Evolutionary conservation across 2,113 vertebrate species (phyloP), one percentile per base, ranked within the genome.

Genomic region (Ceuthmochares aereus): DNA sequence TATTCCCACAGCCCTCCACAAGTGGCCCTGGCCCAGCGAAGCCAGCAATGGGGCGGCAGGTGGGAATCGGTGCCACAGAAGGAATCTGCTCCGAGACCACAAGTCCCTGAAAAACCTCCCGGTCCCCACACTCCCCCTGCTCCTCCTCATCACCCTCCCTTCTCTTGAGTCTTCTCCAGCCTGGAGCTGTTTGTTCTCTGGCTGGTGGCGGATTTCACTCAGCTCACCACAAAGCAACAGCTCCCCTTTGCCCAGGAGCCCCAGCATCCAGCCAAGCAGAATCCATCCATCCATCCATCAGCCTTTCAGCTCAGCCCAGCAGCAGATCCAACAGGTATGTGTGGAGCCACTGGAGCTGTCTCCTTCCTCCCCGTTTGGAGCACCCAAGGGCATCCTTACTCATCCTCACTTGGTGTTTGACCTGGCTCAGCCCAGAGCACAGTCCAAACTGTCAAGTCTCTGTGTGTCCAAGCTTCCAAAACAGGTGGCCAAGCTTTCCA

Each of bases 101-200:
- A 72, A 68, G 70, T 66, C 75, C 92, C 70, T 3, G 5, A 32
- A 79, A 94, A 87, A 59, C 43, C 90, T 91, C 70, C 85, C 69
- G 43, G 67, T 93, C 62, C 59, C 86, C 37, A 1, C 5, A 7
- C 55, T 80, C 69, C 73, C 59, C 80, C 56, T 5, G 7, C 74
- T 87, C 69, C 51, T 62, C 70, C 43, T 43, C 47, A 47, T 42
- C 79, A 54, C 78, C 54, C 60, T 10, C 56, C 54, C 45, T 29
- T 29, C 67, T 73, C n/a, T 58, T 51, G 55, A 67, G 86, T 70
- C 64, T 60, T 74, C 86, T 90, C 32, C 95, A 90, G 89, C 91
- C 94, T 2, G 26, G 72, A 94, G 95, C 82, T 91, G 89, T 95
- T 96, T 92, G 84, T 69, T 93, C 94, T 88, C 75, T 69, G 75